Evolutionary conservation across 2,113 vertebrate genomes (phyloP).

Genomic region (Malurus elegans): DNA sequence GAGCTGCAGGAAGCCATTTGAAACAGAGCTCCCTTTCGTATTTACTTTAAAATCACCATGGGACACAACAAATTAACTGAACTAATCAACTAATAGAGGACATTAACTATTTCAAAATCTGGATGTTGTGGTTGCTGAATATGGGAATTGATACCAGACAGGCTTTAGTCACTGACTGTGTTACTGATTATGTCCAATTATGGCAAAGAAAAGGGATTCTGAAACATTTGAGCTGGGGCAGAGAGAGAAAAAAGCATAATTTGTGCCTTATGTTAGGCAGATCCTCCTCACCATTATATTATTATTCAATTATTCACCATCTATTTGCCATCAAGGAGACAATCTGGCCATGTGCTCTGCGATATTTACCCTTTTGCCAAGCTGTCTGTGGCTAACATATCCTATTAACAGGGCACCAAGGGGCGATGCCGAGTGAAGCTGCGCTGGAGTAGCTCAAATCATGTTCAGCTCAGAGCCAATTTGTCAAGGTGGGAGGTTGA

Average conservation of each 20-base stretch:
- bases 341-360: not conserved
- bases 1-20: constrained; percentile 6
- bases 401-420: not conserved
- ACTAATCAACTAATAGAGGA: constrained; percentile 61
- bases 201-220: constrained; percentile 29
- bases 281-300: not conserved
- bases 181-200: constrained; percentile 62
- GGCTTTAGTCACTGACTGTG: not conserved
- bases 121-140: not conserved
- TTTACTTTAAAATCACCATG: constrained; percentile 44
- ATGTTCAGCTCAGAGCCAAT: not conserved
- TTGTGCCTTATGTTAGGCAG: constrained; percentile 32
- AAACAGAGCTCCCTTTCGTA: constrained; percentile 6
- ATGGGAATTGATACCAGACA: constrained; percentile 48
- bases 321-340: not conserved
- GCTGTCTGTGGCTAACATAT: not conserved
- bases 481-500: constrained; percentile 34
- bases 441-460: not conserved
- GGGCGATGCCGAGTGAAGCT: not conserved
- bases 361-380: not conserved
- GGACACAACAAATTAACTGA: constrained; percentile 56
- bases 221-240: constrained; percentile 14
- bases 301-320: constrained; percentile 57
- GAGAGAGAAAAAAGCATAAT: not conserved
- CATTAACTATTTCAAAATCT: constrained; percentile 37